These are phyloP conservation scores for Apocrypta bakeri DNA, from an alignment of 1,140 invertebrate species.

Conservation along the genomic window DNA sequence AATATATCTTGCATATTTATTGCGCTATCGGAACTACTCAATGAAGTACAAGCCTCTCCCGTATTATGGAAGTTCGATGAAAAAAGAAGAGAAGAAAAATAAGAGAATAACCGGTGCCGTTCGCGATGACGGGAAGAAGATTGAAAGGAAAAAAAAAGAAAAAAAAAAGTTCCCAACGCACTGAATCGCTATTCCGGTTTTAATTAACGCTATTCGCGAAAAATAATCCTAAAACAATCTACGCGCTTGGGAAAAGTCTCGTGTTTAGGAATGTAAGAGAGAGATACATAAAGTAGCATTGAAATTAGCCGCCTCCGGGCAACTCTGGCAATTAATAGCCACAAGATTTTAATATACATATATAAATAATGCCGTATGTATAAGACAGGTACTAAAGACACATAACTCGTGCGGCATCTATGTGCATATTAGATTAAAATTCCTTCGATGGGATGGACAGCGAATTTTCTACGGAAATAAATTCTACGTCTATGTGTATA, in stretches of 20 bases:
- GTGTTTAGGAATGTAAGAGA: not conserved
- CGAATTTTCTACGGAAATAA: not conserved
- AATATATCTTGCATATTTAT: not conserved
- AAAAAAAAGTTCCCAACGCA: not conserved
- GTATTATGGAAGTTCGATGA: not conserved
- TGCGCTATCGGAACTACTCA: not conserved
- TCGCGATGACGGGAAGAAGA: not conserved
- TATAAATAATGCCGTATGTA: not conserved
- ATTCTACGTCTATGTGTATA: no score
- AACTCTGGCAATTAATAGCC: no score
- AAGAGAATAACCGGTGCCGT: not conserved
- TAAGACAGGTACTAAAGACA: no score
- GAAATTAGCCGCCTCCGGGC: not conserved
- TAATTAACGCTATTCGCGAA: not conserved
- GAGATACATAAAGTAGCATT: not conserved
- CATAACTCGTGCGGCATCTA: not conserved
- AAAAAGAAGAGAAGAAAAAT: not conserved
- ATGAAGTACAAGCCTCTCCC: not conserved
- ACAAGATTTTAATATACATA: not conserved
- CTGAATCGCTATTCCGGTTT: not conserved
- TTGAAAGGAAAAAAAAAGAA: constrained; percentile 7
- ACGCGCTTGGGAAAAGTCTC: constrained; percentile 4
- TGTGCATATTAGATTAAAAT: not conserved
- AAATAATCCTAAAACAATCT: constrained; percentile 3
- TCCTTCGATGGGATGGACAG: not conserved